Base-by-base conservation (phyloP, 2,888 invertebrate genomes). In the Anthophora plumipes region DNA sequence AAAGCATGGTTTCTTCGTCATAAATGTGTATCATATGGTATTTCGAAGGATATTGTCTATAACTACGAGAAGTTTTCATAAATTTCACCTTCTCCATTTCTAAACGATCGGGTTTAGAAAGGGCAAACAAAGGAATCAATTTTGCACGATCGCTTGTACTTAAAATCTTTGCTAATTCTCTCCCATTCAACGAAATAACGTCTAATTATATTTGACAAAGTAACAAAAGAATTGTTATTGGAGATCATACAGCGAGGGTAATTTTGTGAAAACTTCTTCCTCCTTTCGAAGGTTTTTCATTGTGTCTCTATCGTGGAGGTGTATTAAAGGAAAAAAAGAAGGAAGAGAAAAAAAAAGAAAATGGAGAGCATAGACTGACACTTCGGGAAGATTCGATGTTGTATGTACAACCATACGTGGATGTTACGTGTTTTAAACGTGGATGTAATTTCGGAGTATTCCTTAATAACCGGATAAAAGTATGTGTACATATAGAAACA, bases 301-400 rank as follows among this genome's bases (percentile, higher is more conserved):
- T 25, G 43, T 66, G 52, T 43, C 14, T 52, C 14, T 57, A 46
- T 3, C 25, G 14, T 67, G 63, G 22, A 37, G 8, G 48, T 14
- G 20, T 63, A 31, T 67, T 17, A 59, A 63, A 22, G 17, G 66
- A 63, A 46, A n/a, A n/a, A n/a, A n/a, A n/a, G n/a, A n/a, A n/a
- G n/a, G n/a, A n/a, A n/a, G n/a, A n/a, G n/a, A n/a, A n/a, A n/a
- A n/a, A n/a, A n/a, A n/a, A n/a, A n/a, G n/a, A n/a, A 52, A 1
- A 39, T 59, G 63, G 71, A 71, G 81, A 80, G 70, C 46, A 71
- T 41, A 63, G 76, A 80, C 81, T 82, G 75, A 82, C 43, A 31
- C n/a, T n/a, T n/a, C 9, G n/a, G 67, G 17, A 59, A 61, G 31
- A 39, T 17, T 80, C 63, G 46, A 76, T 67, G 75, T 75, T 75